These are phyloP conservation scores for Dendrocopos noguchii DNA, from an alignment of 2,113 vertebrate species.

Conservation along the genomic window DNA sequence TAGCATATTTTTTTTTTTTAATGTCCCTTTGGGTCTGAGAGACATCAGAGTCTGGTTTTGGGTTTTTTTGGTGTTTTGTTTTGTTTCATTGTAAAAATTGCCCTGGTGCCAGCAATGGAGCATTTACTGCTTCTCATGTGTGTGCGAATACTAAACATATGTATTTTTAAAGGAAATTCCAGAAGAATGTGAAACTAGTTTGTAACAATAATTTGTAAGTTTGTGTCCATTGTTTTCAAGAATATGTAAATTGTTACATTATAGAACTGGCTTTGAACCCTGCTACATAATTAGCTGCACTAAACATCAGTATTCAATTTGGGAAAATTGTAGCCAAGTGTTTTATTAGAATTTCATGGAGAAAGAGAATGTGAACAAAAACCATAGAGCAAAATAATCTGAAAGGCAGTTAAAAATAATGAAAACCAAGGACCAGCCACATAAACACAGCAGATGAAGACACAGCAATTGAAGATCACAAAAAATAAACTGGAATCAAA, in stretches of 20 bases:
- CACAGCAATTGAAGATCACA: slow-evolving; percentile 39
- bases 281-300: slow-evolving; percentile 46
- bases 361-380: slow-evolving; percentile 48
- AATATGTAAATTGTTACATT: slow-evolving; percentile 57
- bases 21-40: background rate
- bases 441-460: slow-evolving; percentile 47
- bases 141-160: slow-evolving; percentile 69
- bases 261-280: slow-evolving; percentile 67
- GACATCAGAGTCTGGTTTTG: background rate
- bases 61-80: background rate
- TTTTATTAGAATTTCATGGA: slow-evolving; percentile 70
- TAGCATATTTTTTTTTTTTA: background rate
- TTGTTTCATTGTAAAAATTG: slow-evolving; percentile 7
- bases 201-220: slow-evolving; percentile 68
- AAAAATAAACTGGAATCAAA: slow-evolving; percentile 59
- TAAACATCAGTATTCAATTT: slow-evolving; percentile 73
- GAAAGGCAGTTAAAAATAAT: slow-evolving; percentile 55
- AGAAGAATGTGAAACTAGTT: slow-evolving; percentile 60
- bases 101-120: slow-evolving; percentile 27
- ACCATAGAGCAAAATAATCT: slow-evolving; percentile 43
- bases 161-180: slow-evolving; percentile 71
- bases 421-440: slow-evolving; percentile 42
- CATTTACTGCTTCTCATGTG: slow-evolving; percentile 63
- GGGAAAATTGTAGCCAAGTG: slow-evolving; percentile 57
- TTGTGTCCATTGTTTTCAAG: slow-evolving; percentile 67